Percentiles rank a stretch among this genome's conserved stretches.
Conservation (phyloP, 2,888 invertebrate species). For the Idaea dimidiata region DNA sequence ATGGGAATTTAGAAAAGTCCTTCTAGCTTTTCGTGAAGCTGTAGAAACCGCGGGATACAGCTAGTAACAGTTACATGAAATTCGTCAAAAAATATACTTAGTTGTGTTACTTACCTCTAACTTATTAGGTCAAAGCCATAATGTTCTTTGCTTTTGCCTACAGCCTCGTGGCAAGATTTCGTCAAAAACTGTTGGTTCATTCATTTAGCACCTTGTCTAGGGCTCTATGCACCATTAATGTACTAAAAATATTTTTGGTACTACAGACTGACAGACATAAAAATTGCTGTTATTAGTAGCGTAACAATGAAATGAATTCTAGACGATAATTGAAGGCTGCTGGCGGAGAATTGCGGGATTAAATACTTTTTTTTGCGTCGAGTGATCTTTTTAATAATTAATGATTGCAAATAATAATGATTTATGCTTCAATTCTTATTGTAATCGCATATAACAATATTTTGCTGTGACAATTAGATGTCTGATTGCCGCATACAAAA, state of each 20-base stretch:
- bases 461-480: not conserved
- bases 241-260: not conserved
- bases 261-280: not conserved
- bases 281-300: no score
- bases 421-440: not conserved
- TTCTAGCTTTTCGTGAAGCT: no score
- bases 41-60: no score
- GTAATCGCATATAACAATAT: not conserved
- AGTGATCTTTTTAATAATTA: not conserved
- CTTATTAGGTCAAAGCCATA: not conserved
- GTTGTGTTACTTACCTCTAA: not conserved
- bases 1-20: no score
- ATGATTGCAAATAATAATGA: not conserved
- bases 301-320: not conserved
- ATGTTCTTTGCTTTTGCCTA: not conserved
- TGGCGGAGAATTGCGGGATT: not conserved
- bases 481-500: no score
- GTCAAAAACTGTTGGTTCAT: not conserved
- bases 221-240: not conserved
- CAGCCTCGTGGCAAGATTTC: not conserved
- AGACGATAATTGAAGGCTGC: not conserved
- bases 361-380: not conserved
- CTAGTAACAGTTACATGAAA: no score
- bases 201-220: not conserved
- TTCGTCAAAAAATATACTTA: not conserved